Conservation (phyloP, 2,797 vertebrate genomes). For the Scyliorhinus canicula region DNA sequence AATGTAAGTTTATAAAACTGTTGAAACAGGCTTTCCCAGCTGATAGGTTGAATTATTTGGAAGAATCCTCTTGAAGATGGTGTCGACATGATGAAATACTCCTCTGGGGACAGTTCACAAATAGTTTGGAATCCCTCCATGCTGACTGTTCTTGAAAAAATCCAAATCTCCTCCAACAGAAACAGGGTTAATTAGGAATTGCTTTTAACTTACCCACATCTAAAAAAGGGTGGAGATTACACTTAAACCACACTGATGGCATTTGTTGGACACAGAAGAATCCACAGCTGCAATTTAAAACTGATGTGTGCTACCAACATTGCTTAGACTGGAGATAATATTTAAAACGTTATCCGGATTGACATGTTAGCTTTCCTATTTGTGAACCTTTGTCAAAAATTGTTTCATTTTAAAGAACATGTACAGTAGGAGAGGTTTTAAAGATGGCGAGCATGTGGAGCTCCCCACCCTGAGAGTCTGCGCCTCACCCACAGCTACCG, state of each 20-base stretch:
- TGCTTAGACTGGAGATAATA: not conserved
- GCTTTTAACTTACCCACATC: not conserved
- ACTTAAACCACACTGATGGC: not conserved
- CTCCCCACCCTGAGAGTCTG: too few relatives aligned
- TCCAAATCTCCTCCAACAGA: not conserved
- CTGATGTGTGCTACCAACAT: not conserved
- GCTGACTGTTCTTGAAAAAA: not conserved
- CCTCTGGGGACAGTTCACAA: not conserved
- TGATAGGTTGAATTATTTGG: too few relatives aligned
- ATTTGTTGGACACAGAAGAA: not conserved
- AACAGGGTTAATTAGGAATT: not conserved
- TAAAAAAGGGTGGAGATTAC: not conserved
- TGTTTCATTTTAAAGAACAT: not conserved
- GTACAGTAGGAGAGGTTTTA: not conserved
- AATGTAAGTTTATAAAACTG: too few relatives aligned
- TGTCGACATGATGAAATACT: too few relatives aligned
- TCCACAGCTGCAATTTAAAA: not conserved
- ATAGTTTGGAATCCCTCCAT: not conserved
- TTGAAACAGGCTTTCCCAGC: too few relatives aligned
- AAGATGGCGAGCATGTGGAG: too few relatives aligned
- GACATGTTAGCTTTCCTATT: not conserved
- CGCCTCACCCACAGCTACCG: too few relatives aligned
- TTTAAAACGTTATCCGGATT: not conserved
- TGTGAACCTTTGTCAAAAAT: not conserved
- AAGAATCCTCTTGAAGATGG: too few relatives aligned